Conservation (phyloP, 2,888 invertebrate genomes). For the Oegoconia quadripuncta region DNA sequence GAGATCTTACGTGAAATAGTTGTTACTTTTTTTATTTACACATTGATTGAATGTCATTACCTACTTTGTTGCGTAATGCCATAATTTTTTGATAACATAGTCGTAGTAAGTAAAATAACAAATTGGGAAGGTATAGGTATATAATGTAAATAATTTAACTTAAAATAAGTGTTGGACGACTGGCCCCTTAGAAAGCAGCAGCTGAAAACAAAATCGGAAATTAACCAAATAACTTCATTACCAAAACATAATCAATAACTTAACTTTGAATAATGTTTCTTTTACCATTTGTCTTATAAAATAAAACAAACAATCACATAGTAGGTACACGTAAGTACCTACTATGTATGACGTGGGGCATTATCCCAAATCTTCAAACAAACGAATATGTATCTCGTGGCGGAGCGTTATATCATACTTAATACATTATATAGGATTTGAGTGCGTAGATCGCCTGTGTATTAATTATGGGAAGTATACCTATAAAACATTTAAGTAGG, state of each 20-base stretch:
- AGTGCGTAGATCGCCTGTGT: no score
- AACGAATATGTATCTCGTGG: no score
- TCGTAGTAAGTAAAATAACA: constrained; percentile 53
- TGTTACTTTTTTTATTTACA: constrained; percentile 28
- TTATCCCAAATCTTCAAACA: no score
- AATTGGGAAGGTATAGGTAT: constrained; percentile 36
- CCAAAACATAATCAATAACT: neutral
- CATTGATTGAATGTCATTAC: neutral
- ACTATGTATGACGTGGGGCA: no score
- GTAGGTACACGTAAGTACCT: no score
- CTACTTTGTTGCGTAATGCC: neutral
- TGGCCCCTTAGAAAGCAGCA: constrained; percentile 68
- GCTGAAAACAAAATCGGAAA: constrained; percentile 70
- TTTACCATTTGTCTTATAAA: no score
- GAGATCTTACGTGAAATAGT: constrained; percentile 48
- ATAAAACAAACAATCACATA: no score
- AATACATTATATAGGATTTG: no score
- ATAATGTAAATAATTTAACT: constrained; percentile 43
- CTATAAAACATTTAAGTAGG: no score
- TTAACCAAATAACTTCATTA: constrained; percentile 9
- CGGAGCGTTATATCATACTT: no score
- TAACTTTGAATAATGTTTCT: no score
- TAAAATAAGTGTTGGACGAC: constrained; percentile 51
- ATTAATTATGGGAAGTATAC: no score
- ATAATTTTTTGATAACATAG: constrained; percentile 53